Percentiles rank a stretch among this genome's conserved stretches.
Evolutionary conservation across 2,113 vertebrate genomes (phyloP).

Genomic region (Nothocercus nigrocapillus): DNA sequence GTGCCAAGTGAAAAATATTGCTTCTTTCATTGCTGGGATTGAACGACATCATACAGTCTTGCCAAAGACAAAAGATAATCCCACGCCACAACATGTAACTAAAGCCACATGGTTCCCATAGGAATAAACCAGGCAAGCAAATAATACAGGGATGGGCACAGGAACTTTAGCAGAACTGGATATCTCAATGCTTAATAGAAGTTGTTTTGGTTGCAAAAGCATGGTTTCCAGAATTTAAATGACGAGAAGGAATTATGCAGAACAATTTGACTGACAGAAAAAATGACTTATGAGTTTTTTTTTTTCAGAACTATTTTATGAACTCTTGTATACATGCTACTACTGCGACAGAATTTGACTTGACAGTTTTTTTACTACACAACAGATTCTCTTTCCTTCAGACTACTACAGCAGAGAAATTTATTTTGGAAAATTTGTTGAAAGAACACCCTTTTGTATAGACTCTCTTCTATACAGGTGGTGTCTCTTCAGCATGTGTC

Average conservation of each 20-base stretch:
- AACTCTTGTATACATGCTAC: neutral
- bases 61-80: slow-evolving; percentile 47
- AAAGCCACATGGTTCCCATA: slow-evolving; percentile 55
- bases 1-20: slow-evolving; percentile 32
- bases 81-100: neutral
- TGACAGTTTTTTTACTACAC: rapidly evolving
- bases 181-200: neutral
- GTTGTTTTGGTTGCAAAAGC: neutral
- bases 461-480: neutral
- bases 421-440: neutral
- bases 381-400: neutral
- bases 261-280: neutral
- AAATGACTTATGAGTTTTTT: neutral
- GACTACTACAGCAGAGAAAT: neutral
- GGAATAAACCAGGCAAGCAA: slow-evolving; percentile 44
- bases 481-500: neutral
- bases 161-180: neutral
- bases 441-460: neutral
- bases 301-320: neutral
- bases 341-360: neutral
- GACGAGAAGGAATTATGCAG: neutral
- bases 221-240: neutral
- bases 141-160: neutral
- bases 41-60: slow-evolving; percentile 31
- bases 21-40: slow-evolving; percentile 1